phyloP scores from a whole-genome alignment of 2,113 vertebrate species.

The Podocnemis expansa region DNA sequence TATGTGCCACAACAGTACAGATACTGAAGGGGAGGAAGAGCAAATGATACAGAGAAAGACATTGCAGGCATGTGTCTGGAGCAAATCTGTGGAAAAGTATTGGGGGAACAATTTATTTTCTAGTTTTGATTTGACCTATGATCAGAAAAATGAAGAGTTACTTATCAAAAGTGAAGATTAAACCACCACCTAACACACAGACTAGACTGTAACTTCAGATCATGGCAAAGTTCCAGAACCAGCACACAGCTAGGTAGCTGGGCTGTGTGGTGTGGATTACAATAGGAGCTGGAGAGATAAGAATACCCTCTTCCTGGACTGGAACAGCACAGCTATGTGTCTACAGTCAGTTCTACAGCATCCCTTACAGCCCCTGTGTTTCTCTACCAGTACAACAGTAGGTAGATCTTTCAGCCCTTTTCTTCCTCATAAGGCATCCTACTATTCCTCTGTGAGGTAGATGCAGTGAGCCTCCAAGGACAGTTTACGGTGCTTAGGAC shows the following conservation, averaged over 20 bases:
- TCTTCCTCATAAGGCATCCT: background rate
- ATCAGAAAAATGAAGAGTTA: background rate
- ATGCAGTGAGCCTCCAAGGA: background rate
- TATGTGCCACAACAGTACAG: background rate
- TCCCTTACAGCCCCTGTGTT: background rate
- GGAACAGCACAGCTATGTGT: background rate
- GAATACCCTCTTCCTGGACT: background rate
- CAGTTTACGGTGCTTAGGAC: background rate
- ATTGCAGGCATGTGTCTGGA: background rate
- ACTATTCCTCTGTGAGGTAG: background rate
- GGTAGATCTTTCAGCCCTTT: background rate
- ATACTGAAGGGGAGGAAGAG: background rate
- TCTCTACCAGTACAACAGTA: background rate
- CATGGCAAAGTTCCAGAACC: background rate
- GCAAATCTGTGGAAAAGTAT: background rate
- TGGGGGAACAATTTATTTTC: background rate
- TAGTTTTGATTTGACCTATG: background rate
- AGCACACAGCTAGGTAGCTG: background rate
- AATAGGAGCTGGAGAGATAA: fast-evolving
- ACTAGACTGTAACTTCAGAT: background rate
- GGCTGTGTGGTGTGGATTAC: background rate
- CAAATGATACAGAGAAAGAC: background rate
- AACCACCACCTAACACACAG: fast-evolving
- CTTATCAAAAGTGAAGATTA: background rate
- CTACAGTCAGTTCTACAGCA: background rate